Base-by-base conservation (phyloP, 2,797 vertebrate species). In the Pogoniulus pusillus region DNA sequence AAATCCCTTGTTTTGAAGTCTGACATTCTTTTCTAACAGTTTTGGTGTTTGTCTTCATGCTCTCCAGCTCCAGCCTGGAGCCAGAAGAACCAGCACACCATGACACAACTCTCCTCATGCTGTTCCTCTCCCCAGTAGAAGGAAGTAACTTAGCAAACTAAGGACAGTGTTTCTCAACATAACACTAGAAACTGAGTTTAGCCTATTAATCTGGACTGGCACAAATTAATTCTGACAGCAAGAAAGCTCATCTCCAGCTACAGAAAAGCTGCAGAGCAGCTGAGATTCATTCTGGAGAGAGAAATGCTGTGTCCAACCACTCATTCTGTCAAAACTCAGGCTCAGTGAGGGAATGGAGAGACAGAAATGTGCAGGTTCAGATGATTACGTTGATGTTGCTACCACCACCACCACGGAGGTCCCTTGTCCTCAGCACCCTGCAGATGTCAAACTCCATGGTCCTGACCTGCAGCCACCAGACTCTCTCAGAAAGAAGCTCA, bases 171-270 rank as follows among this genome's bases (percentile, higher is more conserved):
- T 80, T 20, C 59, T 83, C 78, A 85, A 82, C 41, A 30, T 10
- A 16, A 65, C 37, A 78, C 39, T 63, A 87, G 76, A 93, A 89
- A 93, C 7, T 12, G 57, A 84, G 41, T 60, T 92, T 62, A 94
- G 51, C 35, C 68, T 15, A 29, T 30, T 76, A 54, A 87, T 51
- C 64, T 55, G 34, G 29, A 79, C 53, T 58, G 29, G 18, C 49
- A 58, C n/a, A 71, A 39, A 74, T 82, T 74, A 74, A 77, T 65
- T 37, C 69, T 85, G 81, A 87, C 78, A 94, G 71, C 68, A 51
- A 68, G 64, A 84, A 90, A 82, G 32, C 54, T 64, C 23, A 1
- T 84, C 60, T 34, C 26, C 54, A 65, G 47, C 74, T 55, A 59
- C 19, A 62, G 32, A 20, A 85, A 73, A 57, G 41, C 53, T 0